Base-by-base conservation (phyloP, 1,140 invertebrate species). In the Sitodiplosis mosellana region DNA sequence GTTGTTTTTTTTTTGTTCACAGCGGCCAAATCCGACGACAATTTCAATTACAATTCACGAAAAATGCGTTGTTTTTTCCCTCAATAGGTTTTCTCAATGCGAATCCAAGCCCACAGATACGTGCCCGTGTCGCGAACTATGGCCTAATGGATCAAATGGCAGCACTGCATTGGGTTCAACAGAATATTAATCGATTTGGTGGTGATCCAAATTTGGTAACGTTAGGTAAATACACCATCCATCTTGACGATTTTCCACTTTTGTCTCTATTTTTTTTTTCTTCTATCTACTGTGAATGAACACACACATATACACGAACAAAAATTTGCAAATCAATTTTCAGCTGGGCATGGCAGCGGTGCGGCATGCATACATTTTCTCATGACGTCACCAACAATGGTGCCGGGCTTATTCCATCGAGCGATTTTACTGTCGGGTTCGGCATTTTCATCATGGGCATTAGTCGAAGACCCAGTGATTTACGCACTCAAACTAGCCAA, bases 341-440 rank as follows among this genome's bases (percentile, higher is more conserved):
- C 27, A 21, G 76, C 93, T 57, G 93, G 92, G 1, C 89, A 95
- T 56, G 91, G 90, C 1, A 86, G 87, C 1, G 93, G 92, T 1
- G 93, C 93, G 2, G 88, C 91, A 0, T 88, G 88, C 60, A 91
- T 96, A 41, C 89, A 95, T 66, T 87, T 94, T 59, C 77, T 96
- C 38, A 91, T 93, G 77, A 82, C 92, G 40, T 93, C 90, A 19
- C 88, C 90, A 0, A 86, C 88, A 38, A 89, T 89, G 46, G 82
- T 89, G 63, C 80, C 84, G 41, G 84, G 81, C 52, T 67, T 95
- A 4, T 95, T 97, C 63, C 87, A 91, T 53, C 76, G 90, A 51
- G 83, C 87, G 5, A 83, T 95, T 48, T 70, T 96, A 6, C 73
- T 94, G 58, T 91, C 87, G 2, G 92, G 92, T 8, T 94, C 92